Conservation (phyloP, 2,113 vertebrate species). For the Pseudorectes ferrugineus region DNA sequence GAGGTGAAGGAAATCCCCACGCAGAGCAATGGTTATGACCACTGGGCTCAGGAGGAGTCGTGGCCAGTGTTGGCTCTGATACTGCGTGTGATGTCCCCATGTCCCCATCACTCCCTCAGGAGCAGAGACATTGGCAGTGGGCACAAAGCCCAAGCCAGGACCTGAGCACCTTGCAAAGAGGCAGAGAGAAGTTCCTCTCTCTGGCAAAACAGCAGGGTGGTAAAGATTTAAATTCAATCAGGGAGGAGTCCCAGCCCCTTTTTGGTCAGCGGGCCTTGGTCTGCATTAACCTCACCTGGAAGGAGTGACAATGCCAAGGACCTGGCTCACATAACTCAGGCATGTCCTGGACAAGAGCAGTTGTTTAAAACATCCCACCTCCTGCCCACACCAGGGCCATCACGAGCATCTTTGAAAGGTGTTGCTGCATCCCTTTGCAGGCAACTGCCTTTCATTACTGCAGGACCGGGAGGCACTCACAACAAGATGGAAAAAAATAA, state of each 20-base stretch:
- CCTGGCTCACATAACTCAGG: neutral
- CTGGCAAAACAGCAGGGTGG: neutral
- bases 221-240: neutral
- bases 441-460: neutral
- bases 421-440: neutral
- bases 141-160: neutral
- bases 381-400: rapidly evolving
- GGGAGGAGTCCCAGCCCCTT: neutral
- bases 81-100: neutral
- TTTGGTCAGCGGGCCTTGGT: neutral
- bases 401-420: neutral
- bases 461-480: neutral
- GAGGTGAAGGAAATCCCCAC: neutral
- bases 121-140: rapidly evolving
- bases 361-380: neutral
- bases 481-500: constrained; percentile 1
- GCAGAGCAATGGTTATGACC: neutral
- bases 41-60: neutral
- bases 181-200: neutral
- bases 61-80: rapidly evolving
- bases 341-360: neutral
- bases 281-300: neutral
- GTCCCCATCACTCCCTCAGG: neutral
- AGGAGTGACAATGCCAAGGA: neutral
- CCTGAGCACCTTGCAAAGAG: neutral